These are phyloP conservation scores for Dufourea novaeangliae DNA, from an alignment of 1,140 invertebrate species.

Conservation along the genomic window DNA sequence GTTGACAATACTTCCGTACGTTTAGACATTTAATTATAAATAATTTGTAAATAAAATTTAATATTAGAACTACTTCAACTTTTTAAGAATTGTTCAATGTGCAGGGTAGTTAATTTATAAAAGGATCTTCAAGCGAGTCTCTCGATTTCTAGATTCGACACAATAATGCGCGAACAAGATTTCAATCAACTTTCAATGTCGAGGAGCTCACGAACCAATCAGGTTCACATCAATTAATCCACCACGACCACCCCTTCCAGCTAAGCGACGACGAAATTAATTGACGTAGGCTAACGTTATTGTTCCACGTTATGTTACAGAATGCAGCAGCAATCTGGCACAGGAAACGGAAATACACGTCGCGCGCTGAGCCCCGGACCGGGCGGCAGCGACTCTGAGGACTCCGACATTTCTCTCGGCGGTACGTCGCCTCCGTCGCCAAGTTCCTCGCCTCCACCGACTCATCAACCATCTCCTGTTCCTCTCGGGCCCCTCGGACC, in stretches of 20 bases:
- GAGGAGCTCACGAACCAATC: too few relatives aligned
- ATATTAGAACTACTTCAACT: too few relatives aligned
- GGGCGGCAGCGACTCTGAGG: conserved; percentile 77
- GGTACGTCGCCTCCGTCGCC: conserved; percentile 79
- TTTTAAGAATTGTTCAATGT: too few relatives aligned
- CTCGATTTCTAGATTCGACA: too few relatives aligned
- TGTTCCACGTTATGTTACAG: conserved; percentile 62
- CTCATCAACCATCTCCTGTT: conserved; percentile 76
- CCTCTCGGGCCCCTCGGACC: conserved; percentile 76
- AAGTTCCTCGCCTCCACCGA: conserved; percentile 76
- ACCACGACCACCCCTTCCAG: neutral
- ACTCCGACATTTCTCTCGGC: conserved; percentile 79
- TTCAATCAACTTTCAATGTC: too few relatives aligned
- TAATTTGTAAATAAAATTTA: too few relatives aligned
- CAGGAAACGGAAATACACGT: conserved; percentile 73
- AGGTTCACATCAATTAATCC: too few relatives aligned
- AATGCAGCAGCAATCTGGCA: conserved; percentile 79
- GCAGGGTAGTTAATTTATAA: too few relatives aligned
- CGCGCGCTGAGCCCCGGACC: conserved; percentile 76
- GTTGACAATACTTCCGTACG: too few relatives aligned
- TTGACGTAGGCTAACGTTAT: neutral
- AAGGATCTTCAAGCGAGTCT: too few relatives aligned
- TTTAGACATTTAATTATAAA: too few relatives aligned
- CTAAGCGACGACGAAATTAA: neutral
- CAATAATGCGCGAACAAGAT: too few relatives aligned